Evolutionary conservation across 2,888 invertebrate species (phyloP).

Genomic region (Lepidochitona cinerea): DNA sequence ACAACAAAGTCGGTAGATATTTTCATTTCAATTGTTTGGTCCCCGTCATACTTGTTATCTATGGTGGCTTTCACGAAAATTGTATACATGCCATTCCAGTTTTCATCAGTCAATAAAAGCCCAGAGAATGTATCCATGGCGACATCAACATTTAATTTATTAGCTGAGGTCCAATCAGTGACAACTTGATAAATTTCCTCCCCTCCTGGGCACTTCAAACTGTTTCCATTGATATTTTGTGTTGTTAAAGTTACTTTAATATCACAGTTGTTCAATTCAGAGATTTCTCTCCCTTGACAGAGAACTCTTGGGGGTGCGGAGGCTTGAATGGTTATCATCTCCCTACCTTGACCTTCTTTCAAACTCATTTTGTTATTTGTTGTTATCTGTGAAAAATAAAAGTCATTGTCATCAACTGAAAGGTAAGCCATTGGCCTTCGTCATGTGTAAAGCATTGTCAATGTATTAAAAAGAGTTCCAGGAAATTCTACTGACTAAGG

Average conservation of each 20-base stretch:
- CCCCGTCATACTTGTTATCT: conserved; percentile 40
- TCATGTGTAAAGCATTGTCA: no score
- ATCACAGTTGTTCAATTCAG: conserved; percentile 14
- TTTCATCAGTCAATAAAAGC: conserved; percentile 31
- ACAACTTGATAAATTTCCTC: conserved; percentile 27
- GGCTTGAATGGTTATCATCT: conserved; percentile 26
- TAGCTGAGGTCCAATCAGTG: conserved; percentile 21
- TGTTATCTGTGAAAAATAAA: conserved; percentile 27
- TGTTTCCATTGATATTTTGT: background rate
- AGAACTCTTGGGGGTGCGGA: conserved; percentile 40
- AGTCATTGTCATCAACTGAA: no score
- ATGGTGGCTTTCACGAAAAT: conserved; percentile 41
- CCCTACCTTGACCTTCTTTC: conserved; percentile 31
- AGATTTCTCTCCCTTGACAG: conserved; percentile 21
- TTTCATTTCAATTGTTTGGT: conserved; percentile 28
- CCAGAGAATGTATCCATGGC: conserved; percentile 5
- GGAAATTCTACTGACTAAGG: no score
- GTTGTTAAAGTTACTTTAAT: background rate
- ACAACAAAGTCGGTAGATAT: conserved; percentile 16
- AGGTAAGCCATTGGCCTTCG: no score
- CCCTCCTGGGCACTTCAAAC: conserved; percentile 20
- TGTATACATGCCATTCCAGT: conserved; percentile 26
- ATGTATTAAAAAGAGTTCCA: no score
- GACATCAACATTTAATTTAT: conserved; percentile 28
- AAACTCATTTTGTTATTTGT: conserved; percentile 18